Percentiles rank a stretch among this genome's conserved stretches.
Conservation (phyloP, 2,888 invertebrate genomes). For the Leptothorax acervorum region DNA sequence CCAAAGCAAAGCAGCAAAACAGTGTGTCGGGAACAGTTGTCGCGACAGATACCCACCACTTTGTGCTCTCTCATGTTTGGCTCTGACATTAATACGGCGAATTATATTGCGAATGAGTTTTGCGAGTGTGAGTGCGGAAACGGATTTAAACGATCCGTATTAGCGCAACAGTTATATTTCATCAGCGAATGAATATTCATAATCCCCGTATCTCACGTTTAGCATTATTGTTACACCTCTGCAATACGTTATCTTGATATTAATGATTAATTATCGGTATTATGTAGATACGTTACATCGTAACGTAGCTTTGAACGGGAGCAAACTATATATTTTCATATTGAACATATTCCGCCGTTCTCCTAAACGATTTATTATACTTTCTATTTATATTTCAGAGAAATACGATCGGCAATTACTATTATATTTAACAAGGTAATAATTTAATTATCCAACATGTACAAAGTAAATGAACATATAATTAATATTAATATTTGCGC, state of each 20-base stretch:
- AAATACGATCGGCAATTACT: neutral
- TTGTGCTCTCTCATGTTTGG: slow-evolving; percentile 31
- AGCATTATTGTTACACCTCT: slow-evolving; percentile 29
- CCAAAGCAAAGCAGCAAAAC: slow-evolving; percentile 9
- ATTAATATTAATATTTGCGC: neutral
- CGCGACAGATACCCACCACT: slow-evolving; percentile 20
- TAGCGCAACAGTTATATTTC: slow-evolving; percentile 53
- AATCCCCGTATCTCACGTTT: slow-evolving; percentile 9
- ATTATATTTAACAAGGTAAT: slow-evolving; percentile 14
- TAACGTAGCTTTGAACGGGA: neutral
- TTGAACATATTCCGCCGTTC: neutral
- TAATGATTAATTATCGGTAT: slow-evolving; percentile 37
- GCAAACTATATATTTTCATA: slow-evolving; percentile 10
- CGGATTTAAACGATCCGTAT: slow-evolving; percentile 46
- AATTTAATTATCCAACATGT: neutral
- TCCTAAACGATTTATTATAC: neutral
- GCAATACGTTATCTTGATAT: slow-evolving; percentile 26
- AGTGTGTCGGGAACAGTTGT: slow-evolving; percentile 36
- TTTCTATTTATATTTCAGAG: neutral
- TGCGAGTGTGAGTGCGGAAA: slow-evolving; percentile 29
- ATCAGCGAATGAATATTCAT: slow-evolving; percentile 30
- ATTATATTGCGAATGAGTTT: slow-evolving; percentile 46
- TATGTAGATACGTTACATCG: slow-evolving; percentile 9
- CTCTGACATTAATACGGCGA: slow-evolving; percentile 40
- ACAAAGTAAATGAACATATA: neutral